A percentile compares a stretch with the other conserved stretches of the same genome.
phyloP scores from a whole-genome alignment of 1,140 invertebrate genomes.

The Trichonephila inaurata region DNA sequence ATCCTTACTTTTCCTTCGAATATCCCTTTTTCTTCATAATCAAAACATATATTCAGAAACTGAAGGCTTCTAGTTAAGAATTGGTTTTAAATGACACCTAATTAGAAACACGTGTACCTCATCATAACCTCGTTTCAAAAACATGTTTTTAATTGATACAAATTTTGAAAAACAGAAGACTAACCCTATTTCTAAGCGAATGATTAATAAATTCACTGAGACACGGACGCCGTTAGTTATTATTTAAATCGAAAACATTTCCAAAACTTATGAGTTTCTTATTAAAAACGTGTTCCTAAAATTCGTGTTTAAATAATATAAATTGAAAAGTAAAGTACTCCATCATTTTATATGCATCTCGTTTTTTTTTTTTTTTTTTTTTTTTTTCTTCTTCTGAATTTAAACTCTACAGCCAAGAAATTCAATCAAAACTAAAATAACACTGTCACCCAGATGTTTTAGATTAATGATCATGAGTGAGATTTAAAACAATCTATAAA shows the following conservation, averaged over 20 bases:
- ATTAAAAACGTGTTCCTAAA: slow-evolving; percentile 15
- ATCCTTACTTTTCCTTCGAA: not conserved
- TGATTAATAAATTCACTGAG: not conserved
- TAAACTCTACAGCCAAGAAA: not conserved
- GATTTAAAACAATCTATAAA: slow-evolving; percentile 54
- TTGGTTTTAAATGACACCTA: not conserved
- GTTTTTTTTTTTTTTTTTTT: too few relatives aligned
- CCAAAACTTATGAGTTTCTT: not conserved
- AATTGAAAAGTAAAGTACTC: not conserved
- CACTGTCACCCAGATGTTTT: slow-evolving; percentile 34
- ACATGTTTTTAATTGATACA: not conserved
- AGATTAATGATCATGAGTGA: slow-evolving; percentile 22
- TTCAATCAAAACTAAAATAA: slow-evolving; percentile 42
- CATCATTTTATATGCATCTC: not conserved
- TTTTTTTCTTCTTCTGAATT: not conserved
- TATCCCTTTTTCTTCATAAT: not conserved
- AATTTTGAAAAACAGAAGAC: not conserved
- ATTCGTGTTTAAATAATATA: not conserved
- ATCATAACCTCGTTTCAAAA: not conserved
- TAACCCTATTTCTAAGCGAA: not conserved
- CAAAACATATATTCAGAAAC: not conserved
- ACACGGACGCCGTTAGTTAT: not conserved
- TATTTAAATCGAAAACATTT: slow-evolving; percentile 8
- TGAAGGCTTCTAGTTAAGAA: too few relatives aligned
- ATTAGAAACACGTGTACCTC: not conserved